These are phyloP conservation scores for Phymastichus coffea DNA, from an alignment of 1,140 invertebrate species.

Conservation along the genomic window DNA sequence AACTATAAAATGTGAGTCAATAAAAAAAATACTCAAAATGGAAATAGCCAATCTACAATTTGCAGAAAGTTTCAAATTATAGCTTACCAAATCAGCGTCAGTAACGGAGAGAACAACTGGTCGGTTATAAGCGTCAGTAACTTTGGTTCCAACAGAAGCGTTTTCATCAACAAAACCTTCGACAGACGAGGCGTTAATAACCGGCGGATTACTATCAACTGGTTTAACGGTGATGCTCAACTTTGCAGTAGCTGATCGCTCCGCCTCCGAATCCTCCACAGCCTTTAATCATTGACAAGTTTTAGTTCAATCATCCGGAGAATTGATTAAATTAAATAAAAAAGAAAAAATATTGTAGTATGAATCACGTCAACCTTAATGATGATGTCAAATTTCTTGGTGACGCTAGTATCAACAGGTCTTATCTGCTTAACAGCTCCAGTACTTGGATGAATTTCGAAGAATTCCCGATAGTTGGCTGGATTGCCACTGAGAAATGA, in stretches of 20 bases:
- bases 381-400: constrained; percentile 71
- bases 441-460: constrained; percentile 77
- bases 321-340: no score
- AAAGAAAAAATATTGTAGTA: no score
- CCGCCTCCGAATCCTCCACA: constrained; percentile 75
- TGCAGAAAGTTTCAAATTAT: not conserved
- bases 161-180: constrained; percentile 85
- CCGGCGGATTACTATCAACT: constrained; percentile 81
- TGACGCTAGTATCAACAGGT: constrained; percentile 74
- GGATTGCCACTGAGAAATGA: constrained; percentile 79
- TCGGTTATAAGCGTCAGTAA: constrained; percentile 66
- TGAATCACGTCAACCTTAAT: constrained; percentile 62
- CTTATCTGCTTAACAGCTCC: constrained; percentile 78
- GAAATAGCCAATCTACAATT: no score
- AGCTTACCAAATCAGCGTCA: constrained; percentile 78
- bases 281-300: constrained; percentile 57
- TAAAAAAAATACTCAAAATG: no score
- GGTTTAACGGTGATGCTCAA: constrained; percentile 78
- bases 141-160: constrained; percentile 77
- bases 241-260: constrained; percentile 78
- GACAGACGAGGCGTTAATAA: constrained; percentile 68
- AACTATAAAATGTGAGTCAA: no score
- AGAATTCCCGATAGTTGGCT: constrained; percentile 74
- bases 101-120: constrained; percentile 74
- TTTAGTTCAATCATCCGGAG: no score